phyloP scores from a whole-genome alignment of 2,797 vertebrate genomes.

The Natrix natrix region DNA sequence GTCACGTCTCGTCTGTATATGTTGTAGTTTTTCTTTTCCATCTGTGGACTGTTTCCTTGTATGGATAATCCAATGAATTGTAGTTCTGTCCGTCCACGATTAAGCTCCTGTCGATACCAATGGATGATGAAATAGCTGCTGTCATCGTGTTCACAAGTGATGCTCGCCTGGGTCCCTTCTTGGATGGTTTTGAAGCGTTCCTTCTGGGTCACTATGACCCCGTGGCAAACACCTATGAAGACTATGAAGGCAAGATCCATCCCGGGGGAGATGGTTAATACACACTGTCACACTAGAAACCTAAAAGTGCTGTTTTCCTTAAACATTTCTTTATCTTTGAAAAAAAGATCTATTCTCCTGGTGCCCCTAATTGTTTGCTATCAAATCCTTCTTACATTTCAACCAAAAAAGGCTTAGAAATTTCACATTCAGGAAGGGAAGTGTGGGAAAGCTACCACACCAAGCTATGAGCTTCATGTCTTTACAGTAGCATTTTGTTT shows the following conservation, averaged over 20 bases:
- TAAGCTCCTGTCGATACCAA: constrained; percentile 26
- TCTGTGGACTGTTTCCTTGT: fast-evolving
- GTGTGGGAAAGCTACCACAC: not conserved
- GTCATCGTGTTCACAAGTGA: constrained; percentile 28
- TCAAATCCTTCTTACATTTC: not conserved
- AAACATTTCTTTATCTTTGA: not conserved
- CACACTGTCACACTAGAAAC: not conserved
- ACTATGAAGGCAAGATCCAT: not conserved
- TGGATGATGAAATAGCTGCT: not conserved
- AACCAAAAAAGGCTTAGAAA: not conserved
- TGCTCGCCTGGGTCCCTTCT: not conserved
- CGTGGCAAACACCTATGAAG: constrained; percentile 14
- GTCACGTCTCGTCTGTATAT: constrained; percentile 22
- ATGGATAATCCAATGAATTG: not conserved
- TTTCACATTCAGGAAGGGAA: not conserved
- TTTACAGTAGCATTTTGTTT: no score
- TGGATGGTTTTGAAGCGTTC: not conserved
- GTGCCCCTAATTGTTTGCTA: not conserved
- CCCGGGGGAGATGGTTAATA: not conserved
- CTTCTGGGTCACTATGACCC: constrained; percentile 23
- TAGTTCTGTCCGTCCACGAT: not conserved
- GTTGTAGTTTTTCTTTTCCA: constrained; percentile 17
- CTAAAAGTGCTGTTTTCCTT: not conserved
- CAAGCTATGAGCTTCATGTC: not conserved
- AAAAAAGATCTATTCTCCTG: not conserved